Base-by-base conservation (phyloP, 2,888 invertebrate genomes). In the Dicycla oo region DNA sequence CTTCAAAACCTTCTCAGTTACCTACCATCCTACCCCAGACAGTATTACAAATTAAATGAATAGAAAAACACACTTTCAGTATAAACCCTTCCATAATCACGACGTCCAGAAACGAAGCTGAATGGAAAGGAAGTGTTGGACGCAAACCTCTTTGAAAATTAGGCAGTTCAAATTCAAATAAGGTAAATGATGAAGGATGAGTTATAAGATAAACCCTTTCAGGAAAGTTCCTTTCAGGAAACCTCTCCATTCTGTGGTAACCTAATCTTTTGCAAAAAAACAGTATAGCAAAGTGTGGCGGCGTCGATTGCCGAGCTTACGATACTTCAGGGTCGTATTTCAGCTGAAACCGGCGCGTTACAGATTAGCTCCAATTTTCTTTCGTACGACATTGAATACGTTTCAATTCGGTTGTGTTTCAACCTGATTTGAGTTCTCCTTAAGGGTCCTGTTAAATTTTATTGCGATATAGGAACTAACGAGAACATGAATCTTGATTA, bases 281-380 rank as follows among this genome's bases (percentile, higher is more conserved):
- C 89, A 89, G 80, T 61, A 81, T 86, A 86, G 86, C 87, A 88
- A 87, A 89, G 88, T 87, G 87, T 78, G 86, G 88, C 78, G 85
- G 82, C 89, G 92, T 91, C 91, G 91, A 93, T 91, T 91, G 91
- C 88, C 84, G 76, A 88, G 89, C 91, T 89, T 89, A 91, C 91
- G 91, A 91, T 90, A 86, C 90, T 90, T 87, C 88, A 80, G 90
- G 90, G 91, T 89, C 90, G 91, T 94, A 93, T 93, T 92, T 94
- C 93, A 93, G 86, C 77, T 77, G 87, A 87, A 92, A 92, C 89
- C 89, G 91, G 88, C 89, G 88, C 88, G 89, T 91, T 92, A 93
- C 92, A 93, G 93, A 94, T 94, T 94, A 93, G 92, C 88, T 90
- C 83, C 92, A 93, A 93, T 94, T 92, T 92, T 92, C 92, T 90